Percentiles rank a stretch among this genome's conserved stretches.
These are phyloP conservation scores for Hirudinaria manillensis DNA, from an alignment of 2,888 invertebrate species.

Conservation along the genomic window DNA sequence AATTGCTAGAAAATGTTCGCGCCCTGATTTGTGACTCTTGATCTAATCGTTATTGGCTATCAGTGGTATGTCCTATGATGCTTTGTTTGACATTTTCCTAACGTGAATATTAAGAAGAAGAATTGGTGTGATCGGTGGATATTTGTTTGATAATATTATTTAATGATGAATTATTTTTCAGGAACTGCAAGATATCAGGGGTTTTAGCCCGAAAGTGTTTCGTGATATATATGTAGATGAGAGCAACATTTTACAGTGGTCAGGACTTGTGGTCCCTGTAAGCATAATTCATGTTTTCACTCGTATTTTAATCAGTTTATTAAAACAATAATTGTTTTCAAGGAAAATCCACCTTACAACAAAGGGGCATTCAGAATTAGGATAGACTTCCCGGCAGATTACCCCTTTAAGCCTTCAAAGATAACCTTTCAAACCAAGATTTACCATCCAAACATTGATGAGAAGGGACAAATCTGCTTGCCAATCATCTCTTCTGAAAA, in stretches of 20 bases:
- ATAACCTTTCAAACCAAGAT: conserved; percentile 98
- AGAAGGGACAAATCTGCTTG: conserved; percentile 93
- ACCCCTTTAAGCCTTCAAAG: conserved; percentile 98
- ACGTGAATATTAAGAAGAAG: too few relatives aligned
- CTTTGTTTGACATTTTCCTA: too few relatives aligned
- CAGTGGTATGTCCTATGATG: too few relatives aligned
- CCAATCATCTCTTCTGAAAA: conserved; percentile 96
- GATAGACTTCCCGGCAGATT: conserved; percentile 96
- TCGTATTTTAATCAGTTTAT: too few relatives aligned
- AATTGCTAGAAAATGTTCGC: too few relatives aligned
- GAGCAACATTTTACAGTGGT: conserved; percentile 89
- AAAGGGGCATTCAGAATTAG: conserved; percentile 97
- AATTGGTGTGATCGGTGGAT: too few relatives aligned
- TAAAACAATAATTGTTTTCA: neutral
- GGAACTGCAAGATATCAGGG: conserved; percentile 85
- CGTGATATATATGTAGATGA: conserved; percentile 91
- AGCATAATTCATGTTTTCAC: conserved; percentile 54
- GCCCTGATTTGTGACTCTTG: too few relatives aligned
- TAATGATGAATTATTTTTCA: conserved; percentile 49
- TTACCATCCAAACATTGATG: conserved; percentile 98
- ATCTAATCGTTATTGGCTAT: too few relatives aligned
- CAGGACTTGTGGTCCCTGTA: conserved; percentile 89
- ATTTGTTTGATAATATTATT: too few relatives aligned
- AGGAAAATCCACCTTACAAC: conserved; percentile 95
- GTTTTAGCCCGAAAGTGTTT: conserved; percentile 78